Percentiles rank a stretch among this genome's conserved stretches.
These are phyloP conservation scores for Ptiloglossa arizonensis DNA, from an alignment of 1,140 invertebrate species.

Conservation along the genomic window DNA sequence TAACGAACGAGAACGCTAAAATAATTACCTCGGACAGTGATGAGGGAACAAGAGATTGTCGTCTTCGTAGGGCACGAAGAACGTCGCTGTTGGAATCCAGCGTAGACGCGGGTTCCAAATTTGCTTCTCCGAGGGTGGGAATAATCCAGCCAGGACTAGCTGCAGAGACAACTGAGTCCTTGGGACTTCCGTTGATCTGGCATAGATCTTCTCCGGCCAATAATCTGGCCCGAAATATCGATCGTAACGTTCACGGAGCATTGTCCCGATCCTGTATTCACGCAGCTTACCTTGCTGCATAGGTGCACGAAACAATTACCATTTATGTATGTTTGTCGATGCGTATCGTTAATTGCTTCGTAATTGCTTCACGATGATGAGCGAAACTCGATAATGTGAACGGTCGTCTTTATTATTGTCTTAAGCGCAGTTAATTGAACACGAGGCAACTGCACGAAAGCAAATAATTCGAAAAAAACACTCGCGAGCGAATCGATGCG, in stretches of 20 bases:
- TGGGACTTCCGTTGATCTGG: constrained; percentile 82
- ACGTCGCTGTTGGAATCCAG: constrained; percentile 85
- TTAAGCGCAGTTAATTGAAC: background rate
- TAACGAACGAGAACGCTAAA: constrained; percentile 10
- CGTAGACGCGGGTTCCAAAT: constrained; percentile 84
- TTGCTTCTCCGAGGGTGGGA: constrained; percentile 83
- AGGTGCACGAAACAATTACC: constrained; percentile 27
- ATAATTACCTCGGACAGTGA: constrained; percentile 73
- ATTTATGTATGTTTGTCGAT: background rate
- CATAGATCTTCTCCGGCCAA: constrained; percentile 81
- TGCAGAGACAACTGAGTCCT: constrained; percentile 89
- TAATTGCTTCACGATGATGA: background rate
- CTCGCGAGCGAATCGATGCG: no score
- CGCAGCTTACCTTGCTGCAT: constrained; percentile 83
- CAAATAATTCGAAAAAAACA: background rate
- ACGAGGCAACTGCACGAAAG: background rate
- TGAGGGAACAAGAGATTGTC: constrained; percentile 75
- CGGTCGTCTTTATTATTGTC: background rate
- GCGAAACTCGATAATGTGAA: background rate
- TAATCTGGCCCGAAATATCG: constrained; percentile 83
- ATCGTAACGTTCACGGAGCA: constrained; percentile 83
- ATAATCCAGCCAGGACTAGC: constrained; percentile 87
- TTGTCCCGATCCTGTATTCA: constrained; percentile 83
- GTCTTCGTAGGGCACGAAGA: constrained; percentile 56
- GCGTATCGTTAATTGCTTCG: background rate